These are phyloP conservation scores for Peromyscus melanophrys DNA, from an alignment of 2,797 vertebrate species.

Conservation along the genomic window DNA sequence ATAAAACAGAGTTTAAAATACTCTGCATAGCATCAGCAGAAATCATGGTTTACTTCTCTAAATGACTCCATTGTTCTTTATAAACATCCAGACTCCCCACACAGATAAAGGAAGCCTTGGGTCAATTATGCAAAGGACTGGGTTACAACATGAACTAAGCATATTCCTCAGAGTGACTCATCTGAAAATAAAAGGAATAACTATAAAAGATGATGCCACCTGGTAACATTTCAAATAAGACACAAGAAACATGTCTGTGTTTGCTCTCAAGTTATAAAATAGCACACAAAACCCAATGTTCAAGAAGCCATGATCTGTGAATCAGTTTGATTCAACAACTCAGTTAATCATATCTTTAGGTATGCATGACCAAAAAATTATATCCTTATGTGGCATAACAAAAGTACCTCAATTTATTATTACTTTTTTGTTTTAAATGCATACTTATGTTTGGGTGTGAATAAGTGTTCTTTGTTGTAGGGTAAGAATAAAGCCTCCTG, in stretches of 20 bases:
- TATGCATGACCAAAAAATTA: background rate
- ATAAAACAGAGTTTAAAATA: constrained; percentile 58
- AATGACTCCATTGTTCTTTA: constrained; percentile 76
- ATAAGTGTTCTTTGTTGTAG: background rate
- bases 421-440: background rate
- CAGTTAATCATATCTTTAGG: background rate
- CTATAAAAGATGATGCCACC: constrained; percentile 27
- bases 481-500: background rate
- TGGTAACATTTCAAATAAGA: constrained; percentile 30
- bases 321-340: background rate
- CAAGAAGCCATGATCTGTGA: background rate
- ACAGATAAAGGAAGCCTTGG: constrained; percentile 45
- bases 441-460: background rate
- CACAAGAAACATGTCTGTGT: constrained; percentile 22
- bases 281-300: background rate
- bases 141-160: constrained; percentile 31
- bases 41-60: constrained; percentile 69
- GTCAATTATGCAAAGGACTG: background rate
- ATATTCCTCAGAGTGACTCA: constrained; percentile 61
- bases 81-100: constrained; percentile 31
- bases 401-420: background rate
- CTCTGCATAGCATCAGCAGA: constrained; percentile 51
- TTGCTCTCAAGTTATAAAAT: constrained; percentile 54
- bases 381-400: background rate
- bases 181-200: constrained; percentile 9